Percentiles rank a stretch among this genome's conserved stretches.
These are phyloP conservation scores for Drosophila nigrodunni DNA, from an alignment of 1,140 invertebrate genomes.

Conservation along the genomic window DNA sequence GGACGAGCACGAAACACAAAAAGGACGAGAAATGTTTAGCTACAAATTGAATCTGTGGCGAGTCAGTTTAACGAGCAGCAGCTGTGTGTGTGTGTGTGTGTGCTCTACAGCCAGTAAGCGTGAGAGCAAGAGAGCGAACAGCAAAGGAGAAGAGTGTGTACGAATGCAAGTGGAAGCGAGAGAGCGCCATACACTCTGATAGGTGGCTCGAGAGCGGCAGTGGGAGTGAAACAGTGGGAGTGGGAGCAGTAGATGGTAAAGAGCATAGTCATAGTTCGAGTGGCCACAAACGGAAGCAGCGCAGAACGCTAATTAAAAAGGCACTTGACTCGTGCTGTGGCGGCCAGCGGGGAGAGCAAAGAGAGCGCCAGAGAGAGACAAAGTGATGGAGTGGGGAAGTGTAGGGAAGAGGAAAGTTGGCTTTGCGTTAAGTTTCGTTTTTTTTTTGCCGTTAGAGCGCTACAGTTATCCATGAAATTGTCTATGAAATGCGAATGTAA, in stretches of 20 bases:
- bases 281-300: conserved; percentile 58
- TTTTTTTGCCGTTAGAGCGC: conserved; percentile 32
- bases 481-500: conserved; percentile 83
- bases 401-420: conserved; percentile 3
- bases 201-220: not conserved
- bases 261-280: conserved; percentile 58
- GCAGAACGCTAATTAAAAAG: conserved; percentile 81
- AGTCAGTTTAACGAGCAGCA: conserved; percentile 67
- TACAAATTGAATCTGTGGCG: conserved; percentile 75
- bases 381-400: not conserved
- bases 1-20: conserved; percentile 52
- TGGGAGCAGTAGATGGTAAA: not conserved
- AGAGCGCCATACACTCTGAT: conserved; percentile 13
- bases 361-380: not conserved
- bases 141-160: not conserved
- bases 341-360: conserved; percentile 19
- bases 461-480: conserved; percentile 69
- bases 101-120: not conserved
- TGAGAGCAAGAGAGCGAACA: conserved; percentile 12
- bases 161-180: not conserved
- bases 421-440: conserved; percentile 38
- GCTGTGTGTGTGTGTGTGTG: not conserved
- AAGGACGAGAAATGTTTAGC: conserved; percentile 80
- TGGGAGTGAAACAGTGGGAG: not conserved
- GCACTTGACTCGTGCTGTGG: conserved; percentile 58